Conservation (phyloP, 2,888 invertebrate genomes). For the Megaustenia siamemsis region DNA sequence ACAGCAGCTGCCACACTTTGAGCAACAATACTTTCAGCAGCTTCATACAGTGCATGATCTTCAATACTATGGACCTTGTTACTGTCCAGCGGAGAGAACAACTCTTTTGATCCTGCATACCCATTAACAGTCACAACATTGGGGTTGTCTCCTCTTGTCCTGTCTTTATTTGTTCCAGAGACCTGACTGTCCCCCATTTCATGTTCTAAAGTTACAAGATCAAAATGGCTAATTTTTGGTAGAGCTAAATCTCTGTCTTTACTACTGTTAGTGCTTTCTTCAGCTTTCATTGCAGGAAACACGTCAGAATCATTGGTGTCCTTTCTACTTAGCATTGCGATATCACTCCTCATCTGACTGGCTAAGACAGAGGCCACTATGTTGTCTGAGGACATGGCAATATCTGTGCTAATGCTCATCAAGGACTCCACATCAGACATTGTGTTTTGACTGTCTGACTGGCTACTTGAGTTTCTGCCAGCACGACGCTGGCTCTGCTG, state of each 20-base stretch:
- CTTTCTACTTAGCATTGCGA: constrained; percentile 38
- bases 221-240: neutral
- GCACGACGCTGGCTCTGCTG: constrained; percentile 4
- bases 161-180: neutral
- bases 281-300: constrained; percentile 14
- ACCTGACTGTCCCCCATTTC: neutral
- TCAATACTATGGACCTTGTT: constrained; percentile 12
- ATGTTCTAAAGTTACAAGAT: neutral
- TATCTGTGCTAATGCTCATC: constrained; percentile 50
- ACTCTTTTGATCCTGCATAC: constrained; percentile 33
- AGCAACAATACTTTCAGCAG: constrained; percentile 42
- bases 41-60: constrained; percentile 39
- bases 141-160: neutral
- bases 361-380: constrained; percentile 43
- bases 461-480: constrained; percentile 45
- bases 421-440: constrained; percentile 54
- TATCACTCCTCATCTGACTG: constrained; percentile 26
- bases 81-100: constrained; percentile 50
- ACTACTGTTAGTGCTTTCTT: neutral
- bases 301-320: constrained; percentile 54
- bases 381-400: constrained; percentile 47
- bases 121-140: constrained; percentile 1
- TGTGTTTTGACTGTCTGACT: constrained; percentile 54
- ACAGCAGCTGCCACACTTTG: constrained; percentile 48
- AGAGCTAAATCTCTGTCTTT: neutral